Evolutionary conservation across 2,113 vertebrate genomes (phyloP), one percentile per base, ranked within the genome.

Genomic region (Salvelinus sp.): DNA sequence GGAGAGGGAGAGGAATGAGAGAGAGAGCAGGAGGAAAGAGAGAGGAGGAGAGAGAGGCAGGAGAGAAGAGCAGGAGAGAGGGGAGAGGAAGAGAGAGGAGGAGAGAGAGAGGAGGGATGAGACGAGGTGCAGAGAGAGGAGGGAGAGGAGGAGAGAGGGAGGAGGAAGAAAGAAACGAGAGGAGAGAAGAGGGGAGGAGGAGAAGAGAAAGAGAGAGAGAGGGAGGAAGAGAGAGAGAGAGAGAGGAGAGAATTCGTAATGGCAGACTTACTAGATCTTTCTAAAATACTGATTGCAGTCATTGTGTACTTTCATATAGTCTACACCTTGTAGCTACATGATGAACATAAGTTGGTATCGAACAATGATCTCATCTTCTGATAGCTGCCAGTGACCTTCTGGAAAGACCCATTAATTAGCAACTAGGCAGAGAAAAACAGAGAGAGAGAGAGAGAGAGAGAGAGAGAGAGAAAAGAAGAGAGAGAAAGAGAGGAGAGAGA

Each of bases 321-420:
- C 5, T 6, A 79, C 68, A 68, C 27, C 78, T 82, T 84, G 78
- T 82, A 82, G 86, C 76, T 73, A 70, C 76, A 83, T 84, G 78
- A 85, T 79, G 83, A 82, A 85, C 82, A 89, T 76, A 20, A 87
- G 86, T 90, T 91, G 87, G 91, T 89, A 85, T 78, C 84, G 87
- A 86, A 86, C 87, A 87, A 91, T 94, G 92, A 92, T 89, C 88
- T 92, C 92, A 93, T 92, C 88, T 82, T 84, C 87, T 89, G 87
- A 87, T 86, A 74, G 83, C 85, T 92, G 92, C 92, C 91, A 89
- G 88, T 44, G 82, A 88, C 90, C 86, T 86, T 84, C 91, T 88
- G 88, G 84, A 81, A 89, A 86, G 14, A 50, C 14, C 78, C 87
- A 87, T 90, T 91, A 90, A 92, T 92, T 88, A 92, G n/a, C 86